phyloP scores from a whole-genome alignment of 2,113 vertebrate genomes.

The Trochalopteron elliotii region DNA sequence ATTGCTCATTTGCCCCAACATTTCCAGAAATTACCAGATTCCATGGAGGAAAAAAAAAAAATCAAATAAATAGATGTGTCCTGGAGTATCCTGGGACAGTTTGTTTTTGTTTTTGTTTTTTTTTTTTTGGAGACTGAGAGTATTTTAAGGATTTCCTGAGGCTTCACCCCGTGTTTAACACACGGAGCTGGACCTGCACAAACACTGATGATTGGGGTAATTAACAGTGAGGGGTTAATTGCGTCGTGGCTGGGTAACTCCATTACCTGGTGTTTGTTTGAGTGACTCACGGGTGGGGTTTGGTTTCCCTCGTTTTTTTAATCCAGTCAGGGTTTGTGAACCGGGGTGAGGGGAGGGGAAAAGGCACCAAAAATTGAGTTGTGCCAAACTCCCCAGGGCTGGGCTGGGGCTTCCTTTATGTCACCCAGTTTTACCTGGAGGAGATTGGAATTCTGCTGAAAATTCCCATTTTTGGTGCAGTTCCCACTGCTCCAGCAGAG shows the following conservation, averaged over 20 bases:
- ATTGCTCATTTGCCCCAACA: no score
- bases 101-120: background rate
- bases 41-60: no score
- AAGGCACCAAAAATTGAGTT: background rate
- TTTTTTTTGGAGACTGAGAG: no score
- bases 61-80: accelerated
- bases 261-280: background rate
- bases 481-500: background rate
- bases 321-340: background rate
- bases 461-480: background rate
- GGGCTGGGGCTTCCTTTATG: background rate
- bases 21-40: no score
- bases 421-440: background rate
- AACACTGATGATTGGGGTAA: background rate
- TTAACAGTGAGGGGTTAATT: background rate
- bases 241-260: background rate
- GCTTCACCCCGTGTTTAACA: background rate
- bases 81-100: accelerated
- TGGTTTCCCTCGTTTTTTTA: background rate
- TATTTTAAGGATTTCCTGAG: background rate
- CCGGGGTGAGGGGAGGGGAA: background rate
- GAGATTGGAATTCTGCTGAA: background rate
- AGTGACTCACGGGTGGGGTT: background rate
- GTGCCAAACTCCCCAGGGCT: background rate
- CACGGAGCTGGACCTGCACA: background rate